Evolutionary conservation across 2,797 vertebrate species (phyloP), one percentile per base, ranked within the genome.

Genomic region (Micrastur ruficollis): DNA sequence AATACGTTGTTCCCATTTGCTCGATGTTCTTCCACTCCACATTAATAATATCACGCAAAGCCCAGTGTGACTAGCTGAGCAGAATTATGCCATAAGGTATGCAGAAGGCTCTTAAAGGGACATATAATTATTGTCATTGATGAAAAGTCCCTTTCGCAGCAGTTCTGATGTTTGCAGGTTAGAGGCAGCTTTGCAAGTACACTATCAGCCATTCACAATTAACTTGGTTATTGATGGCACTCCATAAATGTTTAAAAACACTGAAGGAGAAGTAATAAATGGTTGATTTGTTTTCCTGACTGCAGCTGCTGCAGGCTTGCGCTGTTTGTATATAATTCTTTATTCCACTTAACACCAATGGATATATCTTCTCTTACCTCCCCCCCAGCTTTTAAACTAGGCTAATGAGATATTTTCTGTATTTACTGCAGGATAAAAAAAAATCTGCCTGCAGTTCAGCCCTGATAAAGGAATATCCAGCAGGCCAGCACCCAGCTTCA

Each of bases 221-320:
- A 95, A 83, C 83, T 65, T 53, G 42, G 90, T 97, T 97, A 93
- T 97, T 86, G 95, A 96, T 94, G 88, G 78, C 38, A 27, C 63
- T 59, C 88, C 89, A 92, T 96, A 93, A 97, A 95, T 94, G 91
- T 95, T 97, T 97, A 78, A 96, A 96, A 94, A 96, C 93, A 85
- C 90, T 82, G 92, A 95, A 96, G 74, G 71, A 97, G 78, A 90
- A 80, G 90, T 94, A 95, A 97, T 94, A 96, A 95, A 95, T 92
- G 89, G 86, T 95, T 95, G 92, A 92, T 97, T 95, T 95, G 93
- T 93, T 97, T 95, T 94, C 86, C 81, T 87, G 93, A 89, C 90
- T 95, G 83, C 90, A 82, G 86, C 94, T 85, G 93, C 95, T 94
- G 81, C 90, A 62, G 93, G 81, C 88, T 89, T 16, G 44, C 0